Base-by-base conservation (phyloP, 2,113 vertebrate genomes). In the Dunckerocampus dactyliophorus region DNA sequence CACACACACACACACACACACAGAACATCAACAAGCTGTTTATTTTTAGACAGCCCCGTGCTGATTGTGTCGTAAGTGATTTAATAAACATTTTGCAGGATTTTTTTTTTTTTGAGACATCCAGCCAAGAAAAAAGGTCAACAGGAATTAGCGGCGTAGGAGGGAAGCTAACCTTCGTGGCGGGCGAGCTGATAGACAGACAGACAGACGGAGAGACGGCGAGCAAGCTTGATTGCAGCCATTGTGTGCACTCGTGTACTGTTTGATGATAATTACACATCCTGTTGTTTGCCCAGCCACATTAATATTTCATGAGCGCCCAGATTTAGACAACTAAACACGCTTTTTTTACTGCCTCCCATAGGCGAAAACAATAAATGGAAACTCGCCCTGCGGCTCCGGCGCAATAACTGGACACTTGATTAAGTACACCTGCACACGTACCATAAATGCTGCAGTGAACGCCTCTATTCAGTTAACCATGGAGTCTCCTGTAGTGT, bases 251-350 rank as follows among this genome's bases (percentile, higher is more conserved):
- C 75, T 72, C 39, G 39, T 43, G 39, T 43, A 74, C 67, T 82
- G 82, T 86, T 82, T 88, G 83, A 89, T 89, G 85, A 89, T 90
- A 89, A 90, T 90, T 84, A 75, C 77, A 89, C 76, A 81, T 84
- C 75, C 76, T 77, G 85, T 82, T 88, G 84, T 88, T 88, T 84
- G 68, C 74, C 50, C 19, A 19, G 66, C 55, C 59, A 57, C 71
- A 83, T 88, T 72, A 70, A 85, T 87, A 79, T 79, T 82, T 86
- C 79, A 85, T 83, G 65, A 86, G 74, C 53, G 65, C 24, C 60
- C 47, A 42, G 71, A 34, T 69, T 78, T 50, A 22, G 19, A 43
- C 39, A 12, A 43, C 39, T 43, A 43, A 43, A 43, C 39, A 43
- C 12, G 6, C 21, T 6, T 21, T 37, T 37, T n/a, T n/a, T 37